Evolutionary conservation across 2,888 invertebrate species (phyloP).

Genomic region (Brassicogethes aeneus): DNA sequence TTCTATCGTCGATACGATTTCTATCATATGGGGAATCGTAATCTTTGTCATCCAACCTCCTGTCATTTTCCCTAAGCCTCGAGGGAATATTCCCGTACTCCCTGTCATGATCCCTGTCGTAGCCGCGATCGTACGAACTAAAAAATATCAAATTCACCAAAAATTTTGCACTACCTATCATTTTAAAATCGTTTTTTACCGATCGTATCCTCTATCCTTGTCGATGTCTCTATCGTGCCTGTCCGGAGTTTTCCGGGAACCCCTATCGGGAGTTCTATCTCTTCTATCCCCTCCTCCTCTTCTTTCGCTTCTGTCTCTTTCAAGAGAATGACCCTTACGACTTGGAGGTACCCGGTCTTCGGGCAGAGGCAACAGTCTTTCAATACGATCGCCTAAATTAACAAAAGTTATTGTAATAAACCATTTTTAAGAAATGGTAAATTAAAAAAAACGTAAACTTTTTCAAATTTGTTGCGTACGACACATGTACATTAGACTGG

Average conservation of each 20-base stretch:
- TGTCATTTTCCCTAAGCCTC: slow-evolving; percentile 29
- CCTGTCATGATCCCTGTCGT: slow-evolving; percentile 33
- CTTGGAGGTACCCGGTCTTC: slow-evolving; percentile 50
- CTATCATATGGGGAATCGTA: slow-evolving; percentile 42
- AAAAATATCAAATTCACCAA: background rate
- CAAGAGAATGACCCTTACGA: slow-evolving; percentile 36
- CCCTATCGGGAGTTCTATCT: slow-evolving; percentile 39
- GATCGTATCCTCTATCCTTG: slow-evolving; percentile 22
- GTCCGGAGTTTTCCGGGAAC: slow-evolving; percentile 23
- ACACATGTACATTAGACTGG: too few species aligned
- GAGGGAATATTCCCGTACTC: slow-evolving; percentile 28
- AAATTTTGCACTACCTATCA: slow-evolving; percentile 14
- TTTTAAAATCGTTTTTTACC: slow-evolving; percentile 17
- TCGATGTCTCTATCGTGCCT: slow-evolving; percentile 25
- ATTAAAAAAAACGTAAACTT: too few species aligned
- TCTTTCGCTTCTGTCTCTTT: slow-evolving; percentile 45
- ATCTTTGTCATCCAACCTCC: slow-evolving; percentile 33
- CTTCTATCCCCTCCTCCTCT: slow-evolving; percentile 39
- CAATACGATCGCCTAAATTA: slow-evolving; percentile 43
- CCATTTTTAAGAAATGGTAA: too few species aligned
- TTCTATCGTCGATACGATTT: slow-evolving; percentile 39
- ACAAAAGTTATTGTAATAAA: too few species aligned
- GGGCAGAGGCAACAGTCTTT: slow-evolving; percentile 53
- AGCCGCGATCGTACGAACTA: slow-evolving; percentile 26
- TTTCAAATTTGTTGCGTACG: too few species aligned